Evolutionary conservation across 37 sponge, comb jelly and placozoan genomes (phyloP).

Genomic region (Ianthella basta): DNA sequence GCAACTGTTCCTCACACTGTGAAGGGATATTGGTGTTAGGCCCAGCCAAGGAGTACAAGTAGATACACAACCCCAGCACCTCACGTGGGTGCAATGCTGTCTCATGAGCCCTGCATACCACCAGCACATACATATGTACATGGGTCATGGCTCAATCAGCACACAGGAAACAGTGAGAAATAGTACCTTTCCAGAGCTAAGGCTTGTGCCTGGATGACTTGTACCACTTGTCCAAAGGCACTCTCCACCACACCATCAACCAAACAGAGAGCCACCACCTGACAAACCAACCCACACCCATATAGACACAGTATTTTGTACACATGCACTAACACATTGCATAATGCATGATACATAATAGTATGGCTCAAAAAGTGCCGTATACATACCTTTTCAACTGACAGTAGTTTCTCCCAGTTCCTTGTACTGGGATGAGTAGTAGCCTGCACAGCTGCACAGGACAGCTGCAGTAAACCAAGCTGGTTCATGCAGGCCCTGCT

Average conservation of each 20-base stretch:
- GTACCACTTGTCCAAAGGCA: neutral
- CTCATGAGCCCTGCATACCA: no score
- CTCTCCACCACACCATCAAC: neutral
- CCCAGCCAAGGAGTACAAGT: conserved; percentile 10
- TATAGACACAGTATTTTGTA: neutral
- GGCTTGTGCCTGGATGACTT: no score
- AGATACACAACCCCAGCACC: neutral
- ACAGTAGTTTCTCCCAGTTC: conserved; percentile 58
- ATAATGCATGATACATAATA: no score
- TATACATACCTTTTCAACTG: conserved; percentile 53
- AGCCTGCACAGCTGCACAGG: conserved; percentile 61
- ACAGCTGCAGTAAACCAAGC: conserved; percentile 54
- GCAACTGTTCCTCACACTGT: neutral
- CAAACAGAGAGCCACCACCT: conserved; percentile 4
- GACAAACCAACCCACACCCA: neutral
- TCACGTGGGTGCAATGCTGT: neutral
- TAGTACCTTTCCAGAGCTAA: no score
- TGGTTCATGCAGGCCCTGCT: conserved; percentile 43
- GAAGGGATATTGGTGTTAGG: neutral
- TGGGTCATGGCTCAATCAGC: no score
- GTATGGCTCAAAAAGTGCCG: no score
- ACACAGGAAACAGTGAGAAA: no score
- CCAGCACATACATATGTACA: no score
- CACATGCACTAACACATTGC: neutral
- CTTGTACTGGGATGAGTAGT: neutral